Percentiles rank a stretch among this genome's conserved stretches.
Conservation (phyloP, 2,888 invertebrate genomes). For the Polydrusus cervinus region DNA sequence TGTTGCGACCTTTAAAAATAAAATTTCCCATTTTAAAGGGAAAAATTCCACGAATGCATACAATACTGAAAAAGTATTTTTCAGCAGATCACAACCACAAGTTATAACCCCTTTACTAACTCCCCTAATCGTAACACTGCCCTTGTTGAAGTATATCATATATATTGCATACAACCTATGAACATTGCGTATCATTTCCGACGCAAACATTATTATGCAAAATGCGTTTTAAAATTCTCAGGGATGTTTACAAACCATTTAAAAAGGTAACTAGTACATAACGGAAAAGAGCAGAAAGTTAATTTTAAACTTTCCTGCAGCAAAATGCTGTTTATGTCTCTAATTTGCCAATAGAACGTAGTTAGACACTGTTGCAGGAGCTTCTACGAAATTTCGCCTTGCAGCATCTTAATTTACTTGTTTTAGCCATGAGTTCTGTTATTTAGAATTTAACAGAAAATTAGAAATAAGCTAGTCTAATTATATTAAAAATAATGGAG, state of each 20-base stretch:
- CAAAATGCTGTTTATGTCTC: conserved; percentile 49
- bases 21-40: no score
- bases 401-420: conserved; percentile 45
- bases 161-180: no score
- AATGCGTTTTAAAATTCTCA: conserved; percentile 29
- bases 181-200: conserved; percentile 36
- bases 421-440: conserved; percentile 39
- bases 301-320: conserved; percentile 47
- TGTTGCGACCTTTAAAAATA: no score
- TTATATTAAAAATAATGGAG: no score
- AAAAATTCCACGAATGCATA: no score
- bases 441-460: no score
- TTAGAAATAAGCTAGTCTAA: no score
- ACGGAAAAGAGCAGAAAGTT: conserved; percentile 36
- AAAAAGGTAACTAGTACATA: conserved; percentile 38
- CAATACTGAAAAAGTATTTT: no score
- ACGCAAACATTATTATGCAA: conserved; percentile 37
- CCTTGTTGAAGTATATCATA: no score
- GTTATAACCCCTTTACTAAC: no score
- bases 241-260: conserved; percentile 41
- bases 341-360: conserved; percentile 51
- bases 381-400: conserved; percentile 34
- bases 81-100: no score
- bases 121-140: no score
- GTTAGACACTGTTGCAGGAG: conserved; percentile 46